Percentiles rank a stretch among this genome's conserved stretches.
Conservation (phyloP, 2,113 vertebrate species). For the Philantomba maxwellii region DNA sequence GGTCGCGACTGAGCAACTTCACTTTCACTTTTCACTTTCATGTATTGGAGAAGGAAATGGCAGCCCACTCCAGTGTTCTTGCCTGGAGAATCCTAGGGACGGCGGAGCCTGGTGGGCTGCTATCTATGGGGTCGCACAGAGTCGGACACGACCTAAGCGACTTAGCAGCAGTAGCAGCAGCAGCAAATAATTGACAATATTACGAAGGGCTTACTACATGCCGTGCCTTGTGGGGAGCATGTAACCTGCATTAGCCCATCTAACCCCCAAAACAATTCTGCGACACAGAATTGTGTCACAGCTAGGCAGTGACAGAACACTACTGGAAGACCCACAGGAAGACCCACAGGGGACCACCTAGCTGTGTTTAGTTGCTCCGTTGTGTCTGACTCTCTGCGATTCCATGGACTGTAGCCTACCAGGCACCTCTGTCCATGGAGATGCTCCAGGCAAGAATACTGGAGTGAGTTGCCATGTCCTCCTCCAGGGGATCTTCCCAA, state of each 20-base stretch:
- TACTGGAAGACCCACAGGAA: not conserved
- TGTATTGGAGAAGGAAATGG: no score
- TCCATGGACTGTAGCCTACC: not conserved
- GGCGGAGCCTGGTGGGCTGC: no score
- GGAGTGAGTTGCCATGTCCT: not conserved
- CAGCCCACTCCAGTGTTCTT: no score
- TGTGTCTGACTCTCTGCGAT: not conserved
- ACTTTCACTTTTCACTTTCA: no score
- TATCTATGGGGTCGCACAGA: no score
- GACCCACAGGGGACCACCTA: not conserved
- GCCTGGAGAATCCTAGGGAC: no score
- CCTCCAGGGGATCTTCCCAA: no score
- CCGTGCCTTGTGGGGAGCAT: no score
- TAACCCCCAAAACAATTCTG: not conserved
- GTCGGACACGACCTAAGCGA: no score
- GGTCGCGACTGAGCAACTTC: no score
- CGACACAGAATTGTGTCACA: not conserved
- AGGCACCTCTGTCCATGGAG: not conserved
- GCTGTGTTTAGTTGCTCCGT: rapidly evolving
- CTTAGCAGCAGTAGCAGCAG: no score
- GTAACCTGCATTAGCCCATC: not conserved
- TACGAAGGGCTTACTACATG: not conserved
- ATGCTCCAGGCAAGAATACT: not conserved
- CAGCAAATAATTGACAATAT: not conserved
- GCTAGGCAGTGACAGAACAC: not conserved